phyloP scores from a whole-genome alignment of 2,888 invertebrate species.

The Xestia xanthographa region DNA sequence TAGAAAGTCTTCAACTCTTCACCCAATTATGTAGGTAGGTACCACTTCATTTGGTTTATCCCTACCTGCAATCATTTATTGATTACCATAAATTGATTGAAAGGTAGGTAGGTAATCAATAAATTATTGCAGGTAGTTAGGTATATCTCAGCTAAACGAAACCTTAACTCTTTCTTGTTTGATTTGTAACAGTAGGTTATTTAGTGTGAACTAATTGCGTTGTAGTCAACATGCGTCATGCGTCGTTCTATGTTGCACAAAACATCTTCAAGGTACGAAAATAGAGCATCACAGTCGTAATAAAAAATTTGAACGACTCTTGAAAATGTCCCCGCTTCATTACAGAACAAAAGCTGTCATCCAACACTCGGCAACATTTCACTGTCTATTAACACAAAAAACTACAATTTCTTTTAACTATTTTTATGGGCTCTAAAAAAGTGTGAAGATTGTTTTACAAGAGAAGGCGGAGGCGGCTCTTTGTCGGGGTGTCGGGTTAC shows the following conservation, averaged over 20 bases:
- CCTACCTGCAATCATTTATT: background rate
- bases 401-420: slow-evolving; percentile 88
- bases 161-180: background rate
- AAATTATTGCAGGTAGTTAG: background rate
- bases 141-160: background rate
- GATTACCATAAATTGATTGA: no score
- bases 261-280: slow-evolving; percentile 74
- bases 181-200: slow-evolving; percentile 12
- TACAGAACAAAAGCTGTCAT: slow-evolving; percentile 90
- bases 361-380: slow-evolving; percentile 90
- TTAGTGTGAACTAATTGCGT: slow-evolving; percentile 27
- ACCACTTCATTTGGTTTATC: background rate
- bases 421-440: slow-evolving; percentile 90
- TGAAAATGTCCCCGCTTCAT: slow-evolving; percentile 88
- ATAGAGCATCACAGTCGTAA: slow-evolving; percentile 84
- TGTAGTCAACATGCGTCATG: slow-evolving; percentile 24
- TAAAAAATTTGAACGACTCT: slow-evolving; percentile 84
- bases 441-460: slow-evolving; percentile 89
- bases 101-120: no score
- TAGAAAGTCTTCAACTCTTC: background rate
- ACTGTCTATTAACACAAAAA: slow-evolving; percentile 89
- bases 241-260: slow-evolving; percentile 60
- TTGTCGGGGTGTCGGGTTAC: slow-evolving; percentile 87
- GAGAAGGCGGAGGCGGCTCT: slow-evolving; percentile 88
- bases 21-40: background rate